Evolutionary conservation across 1,140 invertebrate genomes (phyloP), one percentile per base, ranked within the genome.

Genomic region (Tetraneura akinire): DNA sequence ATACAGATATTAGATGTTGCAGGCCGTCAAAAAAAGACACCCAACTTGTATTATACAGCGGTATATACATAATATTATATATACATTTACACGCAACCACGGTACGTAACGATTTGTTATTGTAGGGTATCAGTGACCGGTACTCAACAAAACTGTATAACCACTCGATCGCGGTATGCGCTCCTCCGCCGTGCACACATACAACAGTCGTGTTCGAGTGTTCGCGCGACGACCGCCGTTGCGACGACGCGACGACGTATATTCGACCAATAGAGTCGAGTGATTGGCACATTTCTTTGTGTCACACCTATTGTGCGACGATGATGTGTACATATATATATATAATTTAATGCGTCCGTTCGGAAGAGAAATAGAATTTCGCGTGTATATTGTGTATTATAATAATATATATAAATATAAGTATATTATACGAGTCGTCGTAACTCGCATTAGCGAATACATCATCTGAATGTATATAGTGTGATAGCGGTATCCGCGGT

Each of bases 231-330:
- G 64, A 45, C 45, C n/a, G n/a, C 26, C 21, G 42, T 14, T 14
- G 37, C n/a, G 64, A 9, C 37, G 53, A n/a, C 32, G n/a, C n/a
- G n/a, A n/a, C n/a, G n/a, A n/a, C n/a, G n/a, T n/a, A n/a, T n/a
- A n/a, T n/a, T n/a, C n/a, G 71, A 74, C 71, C 71, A 74, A 74
- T 74, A 74, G 71, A 74, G 71, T 74, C 51, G 49, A 74, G 71
- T 74, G 71, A 74, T 74, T 74, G 71, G 71, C 71, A 74, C 51
- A 74, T 74, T 74, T 74, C 71, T 74, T 74, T 74, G 71, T 74
- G 71, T 55, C 71, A 57, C 71, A 53, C 49, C 29, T 53, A 21
- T 53, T 37, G 51, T 32, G 51, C 51, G 49, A n/a, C 18, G 2
- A 8, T 9, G n/a, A 29, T 18, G 13, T 23, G n/a, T 42, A 10